Evolutionary conservation across 2,113 vertebrate species (phyloP).

Genomic region (Lanius collurio): DNA sequence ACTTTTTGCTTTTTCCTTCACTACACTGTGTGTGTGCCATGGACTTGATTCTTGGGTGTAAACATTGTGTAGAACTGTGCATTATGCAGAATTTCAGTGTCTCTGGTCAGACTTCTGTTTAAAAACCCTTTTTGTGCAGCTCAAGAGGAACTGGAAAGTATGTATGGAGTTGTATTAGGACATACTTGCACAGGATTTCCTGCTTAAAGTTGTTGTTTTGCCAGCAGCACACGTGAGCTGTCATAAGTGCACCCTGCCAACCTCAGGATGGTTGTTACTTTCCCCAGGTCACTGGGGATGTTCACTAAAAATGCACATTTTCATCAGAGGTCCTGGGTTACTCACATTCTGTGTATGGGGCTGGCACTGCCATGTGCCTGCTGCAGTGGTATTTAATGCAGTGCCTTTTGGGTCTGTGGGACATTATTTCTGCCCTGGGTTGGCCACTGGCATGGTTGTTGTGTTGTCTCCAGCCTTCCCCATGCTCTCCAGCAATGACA

Average conservation of each 20-base stretch:
- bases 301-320: background rate
- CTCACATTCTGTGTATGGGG: background rate
- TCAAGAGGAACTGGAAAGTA: background rate
- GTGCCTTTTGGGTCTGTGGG: background rate
- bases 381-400: background rate
- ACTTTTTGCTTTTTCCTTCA: background rate
- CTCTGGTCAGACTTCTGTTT: background rate
- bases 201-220: background rate
- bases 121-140: background rate
- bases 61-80: background rate
- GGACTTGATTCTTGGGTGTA: background rate
- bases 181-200: background rate
- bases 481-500: background rate
- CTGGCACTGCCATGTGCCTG: background rate
- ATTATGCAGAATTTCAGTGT: background rate
- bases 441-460: background rate
- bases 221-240: background rate
- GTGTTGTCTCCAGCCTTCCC: background rate
- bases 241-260: background rate
- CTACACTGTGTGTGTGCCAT: background rate
- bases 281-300: background rate
- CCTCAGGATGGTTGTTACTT: background rate
- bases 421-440: background rate
- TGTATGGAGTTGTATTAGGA: background rate
- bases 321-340: rapidly evolving